These are phyloP conservation scores for Eumeta japonica DNA, from an alignment of 1,140 invertebrate species.

Conservation along the genomic window DNA sequence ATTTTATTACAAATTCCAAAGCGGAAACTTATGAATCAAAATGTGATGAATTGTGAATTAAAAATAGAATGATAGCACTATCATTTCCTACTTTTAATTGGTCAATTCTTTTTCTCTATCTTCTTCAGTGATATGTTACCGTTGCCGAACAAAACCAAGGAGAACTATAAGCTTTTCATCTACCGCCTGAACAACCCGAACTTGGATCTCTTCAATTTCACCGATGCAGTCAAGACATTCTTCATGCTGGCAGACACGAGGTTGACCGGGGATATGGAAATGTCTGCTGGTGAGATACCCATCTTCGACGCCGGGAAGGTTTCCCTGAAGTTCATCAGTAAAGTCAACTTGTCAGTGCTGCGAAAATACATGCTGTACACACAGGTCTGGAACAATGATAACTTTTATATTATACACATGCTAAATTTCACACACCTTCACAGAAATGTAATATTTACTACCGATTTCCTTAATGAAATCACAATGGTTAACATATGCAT, in stretches of 20 bases:
- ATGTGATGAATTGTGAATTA: no score
- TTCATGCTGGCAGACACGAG: constrained; percentile 69
- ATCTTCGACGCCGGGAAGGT: constrained; percentile 69
- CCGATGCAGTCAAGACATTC: constrained; percentile 67
- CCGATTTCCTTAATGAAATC: no score
- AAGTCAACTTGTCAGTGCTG: constrained; percentile 62
- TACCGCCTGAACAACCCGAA: constrained; percentile 63
- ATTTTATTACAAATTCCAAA: no score
- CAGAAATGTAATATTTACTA: no score
- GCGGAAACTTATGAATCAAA: no score
- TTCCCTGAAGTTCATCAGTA: constrained; percentile 62
- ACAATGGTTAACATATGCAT: no score
- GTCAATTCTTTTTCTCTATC: no score
- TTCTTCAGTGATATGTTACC: constrained; percentile 64
- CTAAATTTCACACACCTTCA: background rate
- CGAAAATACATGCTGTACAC: constrained; percentile 70
- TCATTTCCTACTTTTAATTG: no score
- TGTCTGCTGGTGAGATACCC: constrained; percentile 64
- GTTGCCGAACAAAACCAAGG: constrained; percentile 58
- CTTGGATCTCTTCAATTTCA: constrained; percentile 65
- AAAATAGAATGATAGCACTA: no score
- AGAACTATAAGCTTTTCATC: constrained; percentile 61
- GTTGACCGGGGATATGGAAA: constrained; percentile 58
- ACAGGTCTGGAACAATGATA: constrained; percentile 33
- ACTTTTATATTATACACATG: background rate